A percentile compares a stretch with the other conserved stretches of the same genome.
Conservation (phyloP, 2,113 vertebrate genomes). For the Halichoerus grypus region DNA sequence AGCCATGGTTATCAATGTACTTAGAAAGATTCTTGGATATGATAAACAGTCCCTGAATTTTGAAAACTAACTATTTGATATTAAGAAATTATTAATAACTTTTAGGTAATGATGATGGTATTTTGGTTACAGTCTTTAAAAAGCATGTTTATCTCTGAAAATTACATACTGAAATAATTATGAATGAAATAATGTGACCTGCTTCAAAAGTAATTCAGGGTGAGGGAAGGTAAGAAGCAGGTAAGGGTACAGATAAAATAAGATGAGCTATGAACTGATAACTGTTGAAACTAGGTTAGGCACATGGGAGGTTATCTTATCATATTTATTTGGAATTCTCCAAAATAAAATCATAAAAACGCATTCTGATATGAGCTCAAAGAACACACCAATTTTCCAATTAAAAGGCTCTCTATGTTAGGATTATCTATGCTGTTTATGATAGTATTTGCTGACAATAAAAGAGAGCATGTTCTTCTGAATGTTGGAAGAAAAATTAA, state of each 20-base stretch:
- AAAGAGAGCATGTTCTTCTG: neutral
- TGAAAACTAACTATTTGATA: neutral
- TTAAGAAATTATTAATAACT: neutral
- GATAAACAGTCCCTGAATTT: neutral
- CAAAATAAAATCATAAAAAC: constrained; percentile 1
- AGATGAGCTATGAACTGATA: neutral
- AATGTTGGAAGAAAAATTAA: neutral
- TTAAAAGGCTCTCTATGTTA: neutral
- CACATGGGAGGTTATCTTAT: neutral
- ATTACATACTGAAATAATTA: constrained; percentile 39
- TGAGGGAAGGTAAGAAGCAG: neutral
- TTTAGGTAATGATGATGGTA: neutral
- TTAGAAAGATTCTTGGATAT: neutral
- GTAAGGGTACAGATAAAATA: neutral
- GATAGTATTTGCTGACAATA: neutral
- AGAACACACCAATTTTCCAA: neutral
- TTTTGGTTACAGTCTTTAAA: neutral
- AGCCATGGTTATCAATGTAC: neutral
- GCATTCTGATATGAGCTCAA: neutral
- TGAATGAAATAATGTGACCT: neutral
- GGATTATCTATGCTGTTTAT: neutral
- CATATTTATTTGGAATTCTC: neutral
- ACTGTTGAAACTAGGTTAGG: neutral
- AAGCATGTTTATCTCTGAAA: neutral
- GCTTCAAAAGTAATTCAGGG: neutral